Base-by-base conservation (phyloP, 2,888 invertebrate species). In the Coelopa pilipes region DNA sequence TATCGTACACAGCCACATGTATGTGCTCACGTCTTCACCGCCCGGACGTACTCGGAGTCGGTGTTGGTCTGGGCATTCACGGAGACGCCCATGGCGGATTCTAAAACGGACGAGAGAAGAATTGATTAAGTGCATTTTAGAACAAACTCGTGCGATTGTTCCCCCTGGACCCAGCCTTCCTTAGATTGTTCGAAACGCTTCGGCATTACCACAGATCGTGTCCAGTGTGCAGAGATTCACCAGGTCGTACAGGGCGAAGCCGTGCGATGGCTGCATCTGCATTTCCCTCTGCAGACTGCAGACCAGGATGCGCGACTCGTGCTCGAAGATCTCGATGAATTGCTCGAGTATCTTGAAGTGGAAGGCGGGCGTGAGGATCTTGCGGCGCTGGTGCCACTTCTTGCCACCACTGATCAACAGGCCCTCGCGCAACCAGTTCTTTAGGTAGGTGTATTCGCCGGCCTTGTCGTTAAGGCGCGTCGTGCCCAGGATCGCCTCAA, bases 1-100 rank as follows among this genome's bases (percentile, higher is more conserved):
- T n/a, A n/a, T n/a, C n/a, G n/a, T n/a, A 49, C 49, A 49, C 10
- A 49, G 10, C 13, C 49, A 13, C 13, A 11, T 49, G 49, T 57
- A 65, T 57, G 74, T 17, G 79, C 89, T 90, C 88, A 93, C 93
- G 89, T 89, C 86, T 92, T 91, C 47, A 95, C 92, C n/a, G 93
- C 92, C 80, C 89, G 88, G 0, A 95, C 93, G 83, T 95, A 96
- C 78, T 91, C 90, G 0, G 93, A 92, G 77, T 93, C 90, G 10
- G 89, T 88, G 81, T 93, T 88, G 9, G 88, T 88, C 84, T 96
- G 95, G 0, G 95, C 94, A 82, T 93, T 89, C 0, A 94, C 88
- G 46, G 90, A 90, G 12, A 92, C 90, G 0, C 96, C 96, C 96
- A 96, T 96, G 13, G 96, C 93, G 9, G 94, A 92, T 88, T 96